Conservation (phyloP, 2,113 vertebrate genomes). For the Parotia lawesii region DNA sequence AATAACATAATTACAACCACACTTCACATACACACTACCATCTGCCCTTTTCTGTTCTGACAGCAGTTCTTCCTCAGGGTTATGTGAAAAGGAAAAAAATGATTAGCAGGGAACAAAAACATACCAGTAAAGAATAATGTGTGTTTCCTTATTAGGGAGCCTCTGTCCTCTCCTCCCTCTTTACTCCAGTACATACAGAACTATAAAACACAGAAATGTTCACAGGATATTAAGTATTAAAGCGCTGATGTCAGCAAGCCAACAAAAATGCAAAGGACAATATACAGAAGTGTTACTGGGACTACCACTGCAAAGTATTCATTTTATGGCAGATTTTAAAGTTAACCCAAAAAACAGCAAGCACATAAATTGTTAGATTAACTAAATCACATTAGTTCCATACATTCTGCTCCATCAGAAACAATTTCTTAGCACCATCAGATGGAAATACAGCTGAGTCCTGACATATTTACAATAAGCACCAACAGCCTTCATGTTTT, state of each 20-base stretch:
- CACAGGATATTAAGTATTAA: conserved; percentile 58
- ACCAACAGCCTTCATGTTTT: neutral
- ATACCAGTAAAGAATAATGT: neutral
- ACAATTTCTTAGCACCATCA: neutral
- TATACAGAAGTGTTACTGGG: conserved; percentile 34
- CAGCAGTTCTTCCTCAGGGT: conserved; percentile 13
- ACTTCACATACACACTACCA: conserved; percentile 8
- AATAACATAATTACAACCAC: conserved; percentile 53
- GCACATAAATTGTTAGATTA: neutral
- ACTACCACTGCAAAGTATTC: neutral
- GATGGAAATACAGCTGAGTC: neutral
- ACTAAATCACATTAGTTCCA: neutral
- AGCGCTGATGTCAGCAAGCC: conserved; percentile 25
- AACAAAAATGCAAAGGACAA: conserved; percentile 49
- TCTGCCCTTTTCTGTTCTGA: conserved; percentile 3
- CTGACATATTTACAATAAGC: neutral
- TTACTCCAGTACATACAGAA: neutral
- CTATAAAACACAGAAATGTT: conserved; percentile 42
- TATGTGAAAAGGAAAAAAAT: conserved; percentile 15
- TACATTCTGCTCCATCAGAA: neutral
- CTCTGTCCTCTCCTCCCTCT: neutral
- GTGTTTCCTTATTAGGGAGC: conserved; percentile 5
- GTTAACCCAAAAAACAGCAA: neutral
- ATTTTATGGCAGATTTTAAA: conserved; percentile 12
- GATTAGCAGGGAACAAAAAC: neutral